Conservation (phyloP, 2,888 invertebrate species). For the Theristus sp. region DNA sequence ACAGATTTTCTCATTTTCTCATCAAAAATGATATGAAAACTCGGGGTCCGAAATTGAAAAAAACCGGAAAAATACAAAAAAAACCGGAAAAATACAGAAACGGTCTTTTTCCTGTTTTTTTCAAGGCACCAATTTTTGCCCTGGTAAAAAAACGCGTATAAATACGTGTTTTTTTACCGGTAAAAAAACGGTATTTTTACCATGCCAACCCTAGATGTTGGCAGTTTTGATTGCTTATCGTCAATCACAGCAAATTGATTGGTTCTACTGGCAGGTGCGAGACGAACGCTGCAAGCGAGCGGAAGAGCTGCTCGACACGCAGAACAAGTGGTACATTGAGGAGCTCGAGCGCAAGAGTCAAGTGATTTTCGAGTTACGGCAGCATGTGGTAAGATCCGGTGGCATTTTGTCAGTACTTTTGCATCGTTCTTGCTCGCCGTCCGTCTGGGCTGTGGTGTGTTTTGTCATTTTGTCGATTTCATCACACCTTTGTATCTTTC, state of each 20-base stretch:
- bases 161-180: no score
- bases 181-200: background rate
- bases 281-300: conserved; percentile 70
- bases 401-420: no score
- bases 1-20: no score
- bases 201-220: no score
- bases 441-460: no score
- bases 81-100: background rate
- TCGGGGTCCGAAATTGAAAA: no score
- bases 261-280: conserved; percentile 28
- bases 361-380: conserved; percentile 56
- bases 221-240: no score
- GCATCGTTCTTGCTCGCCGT: no score
- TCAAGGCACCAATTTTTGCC: no score
- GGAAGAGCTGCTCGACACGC: conserved; percentile 49
- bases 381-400: conserved; percentile 45
- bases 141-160: no score
- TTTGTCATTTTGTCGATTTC: background rate
- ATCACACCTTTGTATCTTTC: background rate
- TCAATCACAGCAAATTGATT: background rate
- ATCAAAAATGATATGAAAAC: no score
- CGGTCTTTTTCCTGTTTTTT: background rate
- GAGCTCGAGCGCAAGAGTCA: background rate
- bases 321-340: background rate
- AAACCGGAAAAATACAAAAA: no score